Conservation (phyloP, 2,113 vertebrate species). For the Azemiops feae region DNA sequence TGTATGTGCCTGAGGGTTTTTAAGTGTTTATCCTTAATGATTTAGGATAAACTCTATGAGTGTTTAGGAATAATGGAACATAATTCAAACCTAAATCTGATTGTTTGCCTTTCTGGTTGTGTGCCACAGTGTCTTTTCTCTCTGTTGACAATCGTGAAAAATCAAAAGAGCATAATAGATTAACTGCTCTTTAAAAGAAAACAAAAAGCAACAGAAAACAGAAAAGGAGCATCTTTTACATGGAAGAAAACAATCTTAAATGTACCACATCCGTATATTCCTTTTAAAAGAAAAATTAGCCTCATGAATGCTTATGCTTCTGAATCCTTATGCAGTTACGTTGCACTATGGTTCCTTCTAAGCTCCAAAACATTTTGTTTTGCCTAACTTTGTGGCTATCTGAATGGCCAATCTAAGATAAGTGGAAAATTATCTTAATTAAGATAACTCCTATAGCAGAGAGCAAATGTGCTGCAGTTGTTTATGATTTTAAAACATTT, state of each 20-base stretch:
- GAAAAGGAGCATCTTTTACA: background rate
- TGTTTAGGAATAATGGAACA: background rate
- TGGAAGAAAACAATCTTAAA: background rate
- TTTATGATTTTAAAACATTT: slow-evolving; percentile 6
- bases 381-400: background rate
- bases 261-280: background rate
- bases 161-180: background rate
- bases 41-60: background rate
- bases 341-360: background rate
- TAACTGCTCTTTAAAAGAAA: background rate
- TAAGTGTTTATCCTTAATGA: background rate
- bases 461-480: background rate
- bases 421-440: background rate
- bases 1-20: background rate
- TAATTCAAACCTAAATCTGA: background rate
- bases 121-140: background rate
- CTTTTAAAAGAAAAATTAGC: background rate
- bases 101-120: background rate
- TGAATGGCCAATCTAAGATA: background rate
- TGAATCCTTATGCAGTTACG: background rate
- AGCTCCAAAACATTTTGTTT: background rate
- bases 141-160: background rate
- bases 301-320: background rate
- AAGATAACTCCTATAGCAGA: background rate
- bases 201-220: background rate